Base-by-base conservation (phyloP, 2,797 vertebrate genomes). In the Hephaestus fuliginosus region DNA sequence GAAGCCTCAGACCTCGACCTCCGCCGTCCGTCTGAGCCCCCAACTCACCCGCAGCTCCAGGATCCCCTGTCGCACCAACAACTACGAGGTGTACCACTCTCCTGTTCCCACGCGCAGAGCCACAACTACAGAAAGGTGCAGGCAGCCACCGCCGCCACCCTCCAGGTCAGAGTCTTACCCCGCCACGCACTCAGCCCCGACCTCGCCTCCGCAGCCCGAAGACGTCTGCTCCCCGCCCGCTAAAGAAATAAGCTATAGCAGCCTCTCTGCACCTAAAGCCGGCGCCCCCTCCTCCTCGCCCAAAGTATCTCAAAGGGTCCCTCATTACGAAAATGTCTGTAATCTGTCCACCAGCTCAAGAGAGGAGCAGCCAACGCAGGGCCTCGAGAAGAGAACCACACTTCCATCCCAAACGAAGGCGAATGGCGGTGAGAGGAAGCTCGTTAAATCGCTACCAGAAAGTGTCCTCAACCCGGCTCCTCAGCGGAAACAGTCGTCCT, bases 1-100 rank as follows among this genome's bases (percentile, higher is more conserved):
- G 70, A 96, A 96, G 85, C 68, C 94, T 2, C 93, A 95, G 28
- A 88, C 95, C 10, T 84, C 96, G 0, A 91, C 95, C 15, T 91
- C 94, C 1, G 91, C 95, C 0, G 95, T 96, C 28, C 96, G 97
- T 2, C 96, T 99, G 65, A 99, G 97, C 78, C 97, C 98, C 4
- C 98, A 98, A 73, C 96, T 98, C 15, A 95, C 97, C 6, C 96
- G 97, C 14, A 97, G 93, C 87, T 98, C 97, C 71, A 95, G 97
- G 86, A 99, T 98, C 84, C 98, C 97, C 9, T 98, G 98, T 62
- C 96, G 98, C 46, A 97, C 97, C 72, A 96, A 97, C 87, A 97
- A 96, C 86, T 96, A 97, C 9, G 97, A 98, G 61, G 97, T 96
- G 18, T 97, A 97, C 89, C 96, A 96, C 82, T 98, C 97, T 0